Percentiles rank a stretch among this genome's conserved stretches.
Conservation (phyloP, 1,140 invertebrate species). For the Coptotermes formosanus region DNA sequence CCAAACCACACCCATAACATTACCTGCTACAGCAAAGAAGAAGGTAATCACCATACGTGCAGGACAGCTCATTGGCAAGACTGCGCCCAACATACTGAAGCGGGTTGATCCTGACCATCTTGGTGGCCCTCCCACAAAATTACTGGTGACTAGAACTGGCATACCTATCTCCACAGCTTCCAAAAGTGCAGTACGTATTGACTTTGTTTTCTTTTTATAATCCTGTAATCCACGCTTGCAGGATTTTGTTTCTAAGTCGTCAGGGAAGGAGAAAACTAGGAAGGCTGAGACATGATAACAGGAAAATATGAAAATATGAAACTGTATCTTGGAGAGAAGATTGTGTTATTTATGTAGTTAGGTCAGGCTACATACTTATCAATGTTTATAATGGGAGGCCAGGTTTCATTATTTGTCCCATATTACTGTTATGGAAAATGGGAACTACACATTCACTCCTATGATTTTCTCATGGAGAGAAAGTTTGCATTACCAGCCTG, state of each 20-base stretch:
- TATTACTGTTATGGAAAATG: too few species aligned
- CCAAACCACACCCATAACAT: slow-evolving; percentile 7
- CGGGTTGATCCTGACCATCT: slow-evolving; percentile 39
- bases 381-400: too few species aligned
- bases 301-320: too few species aligned
- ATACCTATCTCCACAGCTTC: slow-evolving; percentile 37
- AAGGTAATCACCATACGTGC: slow-evolving; percentile 50
- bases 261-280: neutral
- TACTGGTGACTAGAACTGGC: slow-evolving; percentile 37
- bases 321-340: too few species aligned
- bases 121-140: slow-evolving; percentile 45
- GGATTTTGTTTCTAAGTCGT: neutral
- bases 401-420: too few species aligned
- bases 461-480: too few species aligned
- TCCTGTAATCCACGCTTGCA: neutral
- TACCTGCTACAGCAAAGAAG: slow-evolving; percentile 26
- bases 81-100: slow-evolving; percentile 45
- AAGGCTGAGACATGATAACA: neutral
- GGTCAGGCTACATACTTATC: too few species aligned
- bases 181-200: slow-evolving; percentile 32
- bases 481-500: too few species aligned
- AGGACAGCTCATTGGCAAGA: slow-evolving; percentile 46
- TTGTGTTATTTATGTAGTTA: too few species aligned
- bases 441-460: too few species aligned
- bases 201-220: slow-evolving; percentile 18